These are phyloP conservation scores for Eriocheir sinensis DNA, from an alignment of 1,140 invertebrate genomes.

Conservation along the genomic window DNA sequence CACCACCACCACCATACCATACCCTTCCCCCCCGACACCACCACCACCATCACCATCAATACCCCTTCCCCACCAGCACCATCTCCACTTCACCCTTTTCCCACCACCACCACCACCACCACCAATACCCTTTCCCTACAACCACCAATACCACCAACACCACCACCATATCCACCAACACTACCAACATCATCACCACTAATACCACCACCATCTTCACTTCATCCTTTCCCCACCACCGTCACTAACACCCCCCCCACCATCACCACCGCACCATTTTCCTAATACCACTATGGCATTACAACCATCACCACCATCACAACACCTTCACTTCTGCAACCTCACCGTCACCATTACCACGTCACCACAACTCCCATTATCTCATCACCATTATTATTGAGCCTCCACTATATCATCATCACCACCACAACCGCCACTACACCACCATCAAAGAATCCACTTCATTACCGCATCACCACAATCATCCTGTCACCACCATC, in stretches of 20 bases:
- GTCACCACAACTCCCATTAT: not conserved
- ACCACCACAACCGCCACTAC: too few relatives aligned
- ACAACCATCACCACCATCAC: not conserved
- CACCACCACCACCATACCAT: too few relatives aligned
- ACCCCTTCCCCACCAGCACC: too few relatives aligned
- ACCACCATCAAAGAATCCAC: not conserved
- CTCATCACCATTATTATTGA: not conserved
- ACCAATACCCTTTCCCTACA: too few relatives aligned
- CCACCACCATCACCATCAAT: not conserved
- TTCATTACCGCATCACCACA: not conserved
- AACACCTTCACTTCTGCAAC: not conserved
- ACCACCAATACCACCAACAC: not conserved
- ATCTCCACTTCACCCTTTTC: too few relatives aligned
- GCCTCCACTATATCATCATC: too few relatives aligned
- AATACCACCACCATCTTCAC: too few relatives aligned
- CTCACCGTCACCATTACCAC: not conserved
- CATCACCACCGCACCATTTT: not conserved
- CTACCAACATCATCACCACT: too few relatives aligned
- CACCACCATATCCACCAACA: not conserved
- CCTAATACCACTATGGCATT: not conserved
- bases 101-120: not conserved
- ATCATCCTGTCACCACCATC: not conserved
- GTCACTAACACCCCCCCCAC: not conserved
- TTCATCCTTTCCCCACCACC: too few relatives aligned
- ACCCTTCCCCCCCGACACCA: too few relatives aligned